These are phyloP conservation scores for Phoebastria nigripes DNA, from an alignment of 2,797 vertebrate species.

Conservation along the genomic window DNA sequence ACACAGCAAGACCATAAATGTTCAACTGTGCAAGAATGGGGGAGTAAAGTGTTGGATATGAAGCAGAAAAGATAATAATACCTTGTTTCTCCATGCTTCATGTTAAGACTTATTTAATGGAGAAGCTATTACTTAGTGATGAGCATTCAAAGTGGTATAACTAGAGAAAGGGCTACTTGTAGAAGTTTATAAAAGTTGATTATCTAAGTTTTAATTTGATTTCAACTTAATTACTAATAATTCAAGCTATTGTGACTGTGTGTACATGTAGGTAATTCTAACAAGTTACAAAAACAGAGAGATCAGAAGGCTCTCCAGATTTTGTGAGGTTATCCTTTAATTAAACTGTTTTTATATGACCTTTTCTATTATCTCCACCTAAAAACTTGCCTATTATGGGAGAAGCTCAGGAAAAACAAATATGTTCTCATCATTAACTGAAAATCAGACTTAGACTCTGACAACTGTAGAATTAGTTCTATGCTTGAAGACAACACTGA, in stretches of 20 bases:
- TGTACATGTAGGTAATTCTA: neutral
- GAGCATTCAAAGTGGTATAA: neutral
- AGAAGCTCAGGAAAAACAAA: neutral
- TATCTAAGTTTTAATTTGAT: neutral
- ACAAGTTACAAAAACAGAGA: neutral
- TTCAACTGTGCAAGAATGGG: neutral
- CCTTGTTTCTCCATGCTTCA: neutral
- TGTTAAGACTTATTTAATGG: neutral
- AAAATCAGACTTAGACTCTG: neutral
- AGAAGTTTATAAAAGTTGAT: neutral
- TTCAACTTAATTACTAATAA: neutral
- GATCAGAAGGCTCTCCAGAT: neutral
- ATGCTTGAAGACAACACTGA: neutral
- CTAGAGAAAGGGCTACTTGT: neutral
- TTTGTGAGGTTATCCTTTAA: neutral
- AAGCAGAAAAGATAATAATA: neutral
- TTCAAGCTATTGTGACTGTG: neutral
- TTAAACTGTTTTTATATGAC: neutral
- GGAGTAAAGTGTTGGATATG: neutral
- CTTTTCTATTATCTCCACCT: neutral
- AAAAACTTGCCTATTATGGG: neutral
- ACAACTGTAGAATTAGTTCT: neutral
- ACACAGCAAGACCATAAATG: neutral
- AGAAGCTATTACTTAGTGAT: neutral
- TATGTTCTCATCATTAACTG: neutral